Conservation (phyloP, 2,888 invertebrate species). For the Troilus luridus region DNA sequence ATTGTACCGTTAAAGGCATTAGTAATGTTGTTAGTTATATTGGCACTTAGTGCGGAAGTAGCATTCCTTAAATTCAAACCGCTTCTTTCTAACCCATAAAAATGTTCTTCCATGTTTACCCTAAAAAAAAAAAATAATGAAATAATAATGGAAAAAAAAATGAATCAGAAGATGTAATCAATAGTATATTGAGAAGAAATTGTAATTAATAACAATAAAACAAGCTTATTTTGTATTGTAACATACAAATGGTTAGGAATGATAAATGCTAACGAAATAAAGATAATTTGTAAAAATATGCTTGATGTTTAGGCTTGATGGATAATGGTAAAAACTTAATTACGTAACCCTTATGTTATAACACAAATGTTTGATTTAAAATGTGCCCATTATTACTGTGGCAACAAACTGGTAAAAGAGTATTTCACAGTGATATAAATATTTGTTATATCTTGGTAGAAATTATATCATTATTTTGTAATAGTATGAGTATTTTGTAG, state of each 20-base stretch:
- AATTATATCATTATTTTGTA: too few relatives aligned
- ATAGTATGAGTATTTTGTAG: too few relatives aligned
- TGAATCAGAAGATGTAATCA: neutral
- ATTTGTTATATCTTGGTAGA: too few relatives aligned
- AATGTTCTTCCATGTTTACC: slow-evolving; percentile 71
- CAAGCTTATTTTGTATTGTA: neutral
- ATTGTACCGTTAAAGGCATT: neutral
- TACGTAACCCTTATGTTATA: too few relatives aligned
- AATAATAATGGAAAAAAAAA: slow-evolving; percentile 9
- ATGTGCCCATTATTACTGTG: too few relatives aligned
- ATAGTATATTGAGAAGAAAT: neutral
- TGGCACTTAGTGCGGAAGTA: neutral
- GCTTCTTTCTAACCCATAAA: slow-evolving; percentile 20
- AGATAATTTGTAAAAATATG: too few relatives aligned
- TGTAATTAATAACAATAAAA: neutral
- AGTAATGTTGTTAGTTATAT: neutral
- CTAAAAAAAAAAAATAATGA: slow-evolving; percentile 71
- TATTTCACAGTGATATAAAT: too few relatives aligned
- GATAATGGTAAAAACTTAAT: too few relatives aligned
- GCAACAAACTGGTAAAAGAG: too few relatives aligned
- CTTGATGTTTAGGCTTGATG: too few relatives aligned
- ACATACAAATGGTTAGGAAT: neutral
- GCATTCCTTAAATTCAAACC: neutral
- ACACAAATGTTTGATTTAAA: too few relatives aligned
- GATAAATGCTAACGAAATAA: too few relatives aligned